A percentile compares a stretch with the other conserved stretches of the same genome.
These are phyloP conservation scores for Silurus asotus DNA, from an alignment of 2,113 vertebrate species.

Conservation along the genomic window DNA sequence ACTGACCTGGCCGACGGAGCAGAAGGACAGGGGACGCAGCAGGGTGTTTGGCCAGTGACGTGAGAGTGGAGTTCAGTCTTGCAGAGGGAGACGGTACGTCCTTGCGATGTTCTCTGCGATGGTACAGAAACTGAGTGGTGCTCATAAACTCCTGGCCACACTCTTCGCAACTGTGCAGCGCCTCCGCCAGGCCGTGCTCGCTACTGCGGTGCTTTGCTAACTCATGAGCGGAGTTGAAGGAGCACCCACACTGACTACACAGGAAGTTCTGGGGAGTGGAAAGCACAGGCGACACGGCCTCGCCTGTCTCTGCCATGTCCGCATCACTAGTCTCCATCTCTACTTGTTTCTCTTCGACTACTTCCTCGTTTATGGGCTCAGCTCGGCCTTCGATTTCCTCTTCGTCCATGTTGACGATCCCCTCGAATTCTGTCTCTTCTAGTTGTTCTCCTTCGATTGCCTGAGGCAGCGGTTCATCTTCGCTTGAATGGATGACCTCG, in stretches of 20 bases:
- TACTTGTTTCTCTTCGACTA: neutral
- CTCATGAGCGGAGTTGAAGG: constrained; percentile 70
- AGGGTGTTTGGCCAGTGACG: constrained; percentile 21
- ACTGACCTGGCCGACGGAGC: constrained; percentile 43
- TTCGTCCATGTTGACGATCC: neutral
- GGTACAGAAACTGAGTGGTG: constrained; percentile 89
- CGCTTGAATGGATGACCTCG: neutral
- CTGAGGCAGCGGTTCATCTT: constrained; percentile 3
- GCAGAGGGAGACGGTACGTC: neutral
- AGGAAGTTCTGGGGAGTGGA: constrained; percentile 68
- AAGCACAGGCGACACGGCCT: neutral
- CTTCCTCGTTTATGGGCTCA: neutral
- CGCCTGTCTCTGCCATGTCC: neutral
- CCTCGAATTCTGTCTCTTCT: constrained; percentile 8
- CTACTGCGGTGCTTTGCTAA: constrained; percentile 76
- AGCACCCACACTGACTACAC: constrained; percentile 81
- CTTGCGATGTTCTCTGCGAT: constrained; percentile 72
- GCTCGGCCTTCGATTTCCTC: constrained; percentile 27
- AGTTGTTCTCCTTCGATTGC: neutral
- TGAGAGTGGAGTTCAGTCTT: neutral
- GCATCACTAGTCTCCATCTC: neutral
- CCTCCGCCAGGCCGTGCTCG: constrained; percentile 71
- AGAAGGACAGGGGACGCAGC: neutral
- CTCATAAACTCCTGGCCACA: constrained; percentile 84
- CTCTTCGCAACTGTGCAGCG: constrained; percentile 76